Evolutionary conservation across 1,140 invertebrate genomes (phyloP).

Genomic region (Diprion similis): DNA sequence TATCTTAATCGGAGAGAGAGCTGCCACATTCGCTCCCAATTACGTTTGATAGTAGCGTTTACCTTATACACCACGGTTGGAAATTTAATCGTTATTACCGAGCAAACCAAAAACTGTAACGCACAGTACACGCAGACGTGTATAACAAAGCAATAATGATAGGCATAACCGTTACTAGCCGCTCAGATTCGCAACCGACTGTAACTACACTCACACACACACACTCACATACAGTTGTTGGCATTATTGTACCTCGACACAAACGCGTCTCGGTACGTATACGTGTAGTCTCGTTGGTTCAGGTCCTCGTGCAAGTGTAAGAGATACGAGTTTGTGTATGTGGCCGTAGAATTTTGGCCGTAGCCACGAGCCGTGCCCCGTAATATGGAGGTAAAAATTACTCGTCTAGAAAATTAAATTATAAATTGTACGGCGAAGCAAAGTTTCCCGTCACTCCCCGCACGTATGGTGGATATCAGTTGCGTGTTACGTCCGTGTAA

Average conservation of each 20-base stretch:
- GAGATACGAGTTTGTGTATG: constrained; percentile 20
- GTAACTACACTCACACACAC: not conserved
- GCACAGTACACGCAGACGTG: constrained; percentile 25
- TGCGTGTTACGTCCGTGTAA: not conserved
- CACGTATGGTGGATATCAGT: not conserved
- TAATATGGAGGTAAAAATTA: constrained; percentile 44
- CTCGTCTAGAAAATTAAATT: constrained; percentile 51
- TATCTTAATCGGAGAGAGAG: not conserved
- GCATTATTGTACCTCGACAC: too few species aligned
- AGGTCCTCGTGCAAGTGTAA: not conserved
- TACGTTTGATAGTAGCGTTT: not conserved
- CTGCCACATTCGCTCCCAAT: constrained; percentile 1
- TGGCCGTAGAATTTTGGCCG: constrained; percentile 37
- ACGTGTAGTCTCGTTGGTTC: not conserved
- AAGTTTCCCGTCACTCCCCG: not conserved
- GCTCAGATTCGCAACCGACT: constrained; percentile 42
- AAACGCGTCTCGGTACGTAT: too few species aligned
- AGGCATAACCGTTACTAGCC: constrained; percentile 50
- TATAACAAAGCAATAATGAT: constrained; percentile 56
- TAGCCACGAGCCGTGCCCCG: constrained; percentile 19
- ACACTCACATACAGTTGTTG: too few species aligned
- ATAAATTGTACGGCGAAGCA: constrained; percentile 34
- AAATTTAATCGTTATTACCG: constrained; percentile 6
- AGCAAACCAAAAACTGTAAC: constrained; percentile 1
- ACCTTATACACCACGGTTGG: not conserved